Evolutionary conservation across 2,797 vertebrate species (phyloP), one percentile per base, ranked within the genome.

Genomic region (Sparus aurata): DNA sequence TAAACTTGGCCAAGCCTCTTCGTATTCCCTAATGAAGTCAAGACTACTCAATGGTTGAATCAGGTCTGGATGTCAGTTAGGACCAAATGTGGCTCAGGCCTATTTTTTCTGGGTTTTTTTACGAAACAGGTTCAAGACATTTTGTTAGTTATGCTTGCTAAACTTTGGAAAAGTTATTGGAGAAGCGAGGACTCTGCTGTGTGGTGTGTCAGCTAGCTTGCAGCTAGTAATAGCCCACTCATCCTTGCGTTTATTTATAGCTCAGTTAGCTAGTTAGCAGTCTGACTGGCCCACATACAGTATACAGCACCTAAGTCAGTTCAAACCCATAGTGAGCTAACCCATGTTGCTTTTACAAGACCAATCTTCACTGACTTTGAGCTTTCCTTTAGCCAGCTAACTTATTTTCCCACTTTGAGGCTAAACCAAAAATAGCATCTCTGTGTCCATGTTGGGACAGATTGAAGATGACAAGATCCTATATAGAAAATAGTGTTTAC

Each of bases 161-260:
- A 65, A 64, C 50, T 59, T 45, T 41, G 16, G 16, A 64, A 50
- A 38, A 4, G 52, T 55, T 61, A 63, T 1, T 34, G 46, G 45
- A 58, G 18, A 68, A 15, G 10, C 75, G 60, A 57, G 25, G 34
- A 27, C 53, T 55, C 65, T 73, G 62, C 62, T 55, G 41, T 73
- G 52, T 82, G 87, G 76, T 65, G 54, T 74, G 70, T 77, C 61
- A 77, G 71, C 38, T 75, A 87, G 79, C 59, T 79, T 81, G 61
- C 69, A 68, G 65, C 58, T 71, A 83, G 25, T 69, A 75, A 82
- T 85, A 91, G 78, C 69, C 25, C 59, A 49, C 81, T 86, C 72
- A 86, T 67, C 73, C 69, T 69, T 9, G 8, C 25, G 49, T 73
- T 81, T 89, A 89, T 88, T 85, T 89, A 87, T 87, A 92, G 62